Conservation (phyloP, 2,797 vertebrate genomes). For the Anguilla marmorata region DNA sequence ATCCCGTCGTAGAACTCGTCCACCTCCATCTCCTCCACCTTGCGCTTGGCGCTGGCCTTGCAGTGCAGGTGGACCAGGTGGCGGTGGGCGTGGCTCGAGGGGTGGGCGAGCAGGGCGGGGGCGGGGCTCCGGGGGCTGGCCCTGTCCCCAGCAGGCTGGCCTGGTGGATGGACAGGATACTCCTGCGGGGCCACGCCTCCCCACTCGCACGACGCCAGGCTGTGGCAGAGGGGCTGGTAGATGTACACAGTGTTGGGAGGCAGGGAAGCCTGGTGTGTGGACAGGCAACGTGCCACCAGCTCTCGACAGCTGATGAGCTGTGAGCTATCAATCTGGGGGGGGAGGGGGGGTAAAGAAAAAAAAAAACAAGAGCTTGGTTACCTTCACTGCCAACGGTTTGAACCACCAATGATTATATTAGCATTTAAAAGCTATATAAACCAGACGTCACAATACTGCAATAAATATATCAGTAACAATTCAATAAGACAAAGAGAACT, state of each 20-base stretch:
- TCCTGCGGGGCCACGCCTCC: conserved; percentile 50
- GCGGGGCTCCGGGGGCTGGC: conserved; percentile 66
- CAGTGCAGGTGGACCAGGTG: conserved; percentile 67
- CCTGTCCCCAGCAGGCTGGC: conserved; percentile 60
- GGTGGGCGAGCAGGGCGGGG: conserved; percentile 59
- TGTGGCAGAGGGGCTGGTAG: conserved; percentile 86
- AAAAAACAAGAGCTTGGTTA: neutral
- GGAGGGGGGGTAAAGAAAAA: neutral
- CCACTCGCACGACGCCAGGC: conserved; percentile 70
- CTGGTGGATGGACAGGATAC: neutral
- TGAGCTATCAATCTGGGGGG: conserved; percentile 83
- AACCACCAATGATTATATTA: neutral
- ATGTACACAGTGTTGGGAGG: conserved; percentile 94
- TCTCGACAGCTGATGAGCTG: conserved; percentile 92
- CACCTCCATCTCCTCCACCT: conserved; percentile 97
- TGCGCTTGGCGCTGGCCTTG: conserved; percentile 90
- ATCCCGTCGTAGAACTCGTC: conserved; percentile 96
- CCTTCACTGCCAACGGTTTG: neutral
- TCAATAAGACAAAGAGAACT: neutral
- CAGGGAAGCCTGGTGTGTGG: conserved; percentile 80
- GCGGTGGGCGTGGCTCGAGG: conserved; percentile 56
- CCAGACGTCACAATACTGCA: neutral
- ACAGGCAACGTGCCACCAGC: conserved; percentile 86
- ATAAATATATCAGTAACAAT: neutral
- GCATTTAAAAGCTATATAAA: neutral